These are phyloP conservation scores for Cryptocheilus praepositus DNA, from an alignment of 2,888 invertebrate genomes.

Conservation along the genomic window DNA sequence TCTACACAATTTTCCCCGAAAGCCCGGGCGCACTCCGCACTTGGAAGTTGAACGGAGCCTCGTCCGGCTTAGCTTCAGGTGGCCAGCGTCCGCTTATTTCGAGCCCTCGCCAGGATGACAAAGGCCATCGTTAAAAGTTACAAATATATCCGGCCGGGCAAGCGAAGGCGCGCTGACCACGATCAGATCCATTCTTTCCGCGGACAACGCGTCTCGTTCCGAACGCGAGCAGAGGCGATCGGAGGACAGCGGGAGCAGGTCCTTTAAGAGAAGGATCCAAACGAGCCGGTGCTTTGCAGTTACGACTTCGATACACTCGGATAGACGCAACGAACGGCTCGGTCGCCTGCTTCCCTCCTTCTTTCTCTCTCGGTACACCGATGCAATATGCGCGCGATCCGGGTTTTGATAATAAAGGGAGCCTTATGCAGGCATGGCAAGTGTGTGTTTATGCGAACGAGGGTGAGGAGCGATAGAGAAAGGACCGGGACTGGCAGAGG, in stretches of 20 bases:
- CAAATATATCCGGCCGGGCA: no score
- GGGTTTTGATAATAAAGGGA: conserved; percentile 66
- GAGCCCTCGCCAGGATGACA: no score
- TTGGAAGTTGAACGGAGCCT: no score
- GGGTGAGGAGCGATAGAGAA: conserved; percentile 47
- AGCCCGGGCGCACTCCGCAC: no score
- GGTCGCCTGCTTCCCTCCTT: conserved; percentile 9
- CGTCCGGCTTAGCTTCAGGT: no score
- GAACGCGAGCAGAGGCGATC: conserved; percentile 35
- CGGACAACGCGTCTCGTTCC: not conserved
- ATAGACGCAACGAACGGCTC: conserved; percentile 37
- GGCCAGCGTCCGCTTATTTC: no score
- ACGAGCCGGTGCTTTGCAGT: conserved; percentile 12
- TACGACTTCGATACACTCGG: conserved; percentile 43
- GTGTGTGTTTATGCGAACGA: conserved; percentile 62
- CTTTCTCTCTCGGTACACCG: conserved; percentile 52
- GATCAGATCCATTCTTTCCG: not conserved
- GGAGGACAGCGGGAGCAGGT: conserved; percentile 27
- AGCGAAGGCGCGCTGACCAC: not conserved
- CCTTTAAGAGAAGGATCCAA: conserved; percentile 24
- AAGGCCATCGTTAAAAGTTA: no score
- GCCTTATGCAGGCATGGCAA: conserved; percentile 62
- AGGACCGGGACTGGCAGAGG: conserved; percentile 20
- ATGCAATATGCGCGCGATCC: conserved; percentile 70
- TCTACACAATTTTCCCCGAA: no score